Percentiles rank a stretch among this genome's conserved stretches.
Evolutionary conservation across 2,797 vertebrate species (phyloP).

Genomic region (Hoplostethus atlanticus): DNA sequence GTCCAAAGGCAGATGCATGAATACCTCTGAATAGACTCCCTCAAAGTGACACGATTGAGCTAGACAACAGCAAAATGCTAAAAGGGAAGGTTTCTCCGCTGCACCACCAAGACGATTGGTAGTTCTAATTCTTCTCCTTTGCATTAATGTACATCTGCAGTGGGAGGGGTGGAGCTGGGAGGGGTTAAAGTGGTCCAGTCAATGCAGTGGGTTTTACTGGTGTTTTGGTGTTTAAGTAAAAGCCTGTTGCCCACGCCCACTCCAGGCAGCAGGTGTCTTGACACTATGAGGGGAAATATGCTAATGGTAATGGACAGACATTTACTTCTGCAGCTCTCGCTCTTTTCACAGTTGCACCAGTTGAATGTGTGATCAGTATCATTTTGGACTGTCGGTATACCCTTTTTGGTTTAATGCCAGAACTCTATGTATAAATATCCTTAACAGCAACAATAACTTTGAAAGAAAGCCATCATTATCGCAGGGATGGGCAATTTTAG

Average conservation of each 20-base stretch:
- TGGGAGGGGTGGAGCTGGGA: slow-evolving; percentile 85
- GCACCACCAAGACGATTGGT: slow-evolving; percentile 79
- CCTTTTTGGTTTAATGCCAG: background rate
- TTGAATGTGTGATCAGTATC: slow-evolving; percentile 15
- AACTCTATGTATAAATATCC: background rate
- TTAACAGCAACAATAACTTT: too few species aligned
- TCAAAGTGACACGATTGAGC: slow-evolving; percentile 96
- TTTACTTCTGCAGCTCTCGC: slow-evolving; percentile 21
- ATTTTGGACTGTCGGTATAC: background rate
- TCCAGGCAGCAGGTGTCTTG: slow-evolving; percentile 76
- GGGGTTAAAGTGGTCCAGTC: slow-evolving; percentile 68
- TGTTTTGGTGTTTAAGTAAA: slow-evolving; percentile 74
- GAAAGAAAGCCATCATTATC: background rate
- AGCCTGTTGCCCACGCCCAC: slow-evolving; percentile 76
- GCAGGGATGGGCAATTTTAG: background rate
- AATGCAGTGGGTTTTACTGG: slow-evolving; percentile 44
- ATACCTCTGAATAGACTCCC: slow-evolving; percentile 95
- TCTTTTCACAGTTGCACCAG: slow-evolving; percentile 15
- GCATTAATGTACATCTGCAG: slow-evolving; percentile 96
- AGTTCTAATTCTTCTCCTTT: slow-evolving; percentile 77
- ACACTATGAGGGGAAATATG: slow-evolving; percentile 59
- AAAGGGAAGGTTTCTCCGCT: slow-evolving; percentile 83
- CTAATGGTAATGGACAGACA: slow-evolving; percentile 51
- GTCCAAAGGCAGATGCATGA: slow-evolving; percentile 93
- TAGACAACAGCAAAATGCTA: slow-evolving; percentile 93